phyloP scores from a whole-genome alignment of 2,888 invertebrate genomes.

The Xanthia togata region DNA sequence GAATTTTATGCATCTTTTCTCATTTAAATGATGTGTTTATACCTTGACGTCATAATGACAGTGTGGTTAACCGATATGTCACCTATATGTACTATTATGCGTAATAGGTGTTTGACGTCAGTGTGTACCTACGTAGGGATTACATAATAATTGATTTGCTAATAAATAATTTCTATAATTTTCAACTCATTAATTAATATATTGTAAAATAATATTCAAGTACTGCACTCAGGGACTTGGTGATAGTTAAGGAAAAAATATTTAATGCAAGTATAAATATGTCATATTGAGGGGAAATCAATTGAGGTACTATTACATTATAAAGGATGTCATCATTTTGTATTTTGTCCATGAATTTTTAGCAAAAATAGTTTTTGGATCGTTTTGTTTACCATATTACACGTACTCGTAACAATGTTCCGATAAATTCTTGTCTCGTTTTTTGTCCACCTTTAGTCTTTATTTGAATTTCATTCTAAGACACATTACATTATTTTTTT shows the following conservation, averaged over 20 bases:
- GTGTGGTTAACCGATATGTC: slow-evolving; percentile 37
- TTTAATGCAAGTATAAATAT: not conserved
- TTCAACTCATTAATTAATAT: not conserved
- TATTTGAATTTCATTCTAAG: not conserved
- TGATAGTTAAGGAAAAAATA: slow-evolving; percentile 12
- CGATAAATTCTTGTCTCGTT: not conserved
- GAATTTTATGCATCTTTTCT: slow-evolving; percentile 18
- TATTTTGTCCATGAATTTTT: slow-evolving; percentile 1
- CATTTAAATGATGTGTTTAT: not conserved
- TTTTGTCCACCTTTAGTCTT: not conserved
- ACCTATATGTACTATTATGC: slow-evolving; percentile 11
- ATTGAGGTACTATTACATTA: not conserved
- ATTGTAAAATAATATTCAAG: slow-evolving; percentile 5
- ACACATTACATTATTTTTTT: not conserved
- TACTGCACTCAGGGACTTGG: not conserved
- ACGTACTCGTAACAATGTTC: not conserved
- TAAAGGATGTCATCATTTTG: not conserved
- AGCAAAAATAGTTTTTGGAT: no score
- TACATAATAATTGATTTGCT: not conserved
- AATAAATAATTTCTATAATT: not conserved
- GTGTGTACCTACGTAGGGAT: slow-evolving; percentile 19
- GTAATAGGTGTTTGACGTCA: slow-evolving; percentile 31
- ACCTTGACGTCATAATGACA: slow-evolving; percentile 30
- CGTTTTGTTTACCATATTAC: not conserved
- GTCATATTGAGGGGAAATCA: not conserved